Evolutionary conservation across 92 coral and sea anemone genomes (phyloP).

Genomic region (Porites cylindrica): DNA sequence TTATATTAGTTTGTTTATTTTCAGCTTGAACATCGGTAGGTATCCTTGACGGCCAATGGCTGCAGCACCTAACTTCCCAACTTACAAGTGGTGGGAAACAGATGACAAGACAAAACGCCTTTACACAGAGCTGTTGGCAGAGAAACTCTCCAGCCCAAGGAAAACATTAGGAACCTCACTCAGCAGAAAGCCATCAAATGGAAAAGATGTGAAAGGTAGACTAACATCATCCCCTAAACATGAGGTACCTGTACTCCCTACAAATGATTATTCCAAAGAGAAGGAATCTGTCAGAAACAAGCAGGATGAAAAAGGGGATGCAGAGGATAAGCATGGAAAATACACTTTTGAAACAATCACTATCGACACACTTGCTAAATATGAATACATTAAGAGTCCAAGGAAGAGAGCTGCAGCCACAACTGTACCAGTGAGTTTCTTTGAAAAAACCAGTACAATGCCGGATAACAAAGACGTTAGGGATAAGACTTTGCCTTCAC

Average conservation of each 20-base stretch:
- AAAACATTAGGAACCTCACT: conserved; percentile 40
- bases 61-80: conserved; percentile 66
- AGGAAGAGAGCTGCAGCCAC: conserved; percentile 59
- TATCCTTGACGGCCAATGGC: conserved; percentile 34
- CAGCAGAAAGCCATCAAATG: conserved; percentile 49
- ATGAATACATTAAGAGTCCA: conserved; percentile 91
- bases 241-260: neutral
- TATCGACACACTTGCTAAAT: conserved; percentile 89
- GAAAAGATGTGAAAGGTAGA: conserved; percentile 22
- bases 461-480: conserved; percentile 14
- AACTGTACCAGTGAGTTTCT: conserved; percentile 35
- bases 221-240: conserved; percentile 46
- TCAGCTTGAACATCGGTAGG: too few relatives aligned
- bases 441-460: conserved; percentile 4
- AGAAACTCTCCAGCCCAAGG: conserved; percentile 77
- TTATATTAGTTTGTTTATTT: too few relatives aligned
- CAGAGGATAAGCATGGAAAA: conserved; percentile 43
- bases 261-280: neutral
- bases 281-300: neutral
- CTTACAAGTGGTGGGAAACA: conserved; percentile 97
- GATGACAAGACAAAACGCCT: conserved; percentile 91
- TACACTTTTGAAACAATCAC: conserved; percentile 92
- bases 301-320: conserved; percentile 12
- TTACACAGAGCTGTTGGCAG: conserved; percentile 90
- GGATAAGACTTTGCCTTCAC: neutral